Base-by-base conservation (phyloP, 2,888 invertebrate genomes). In the Bhutanitis thaidina region DNA sequence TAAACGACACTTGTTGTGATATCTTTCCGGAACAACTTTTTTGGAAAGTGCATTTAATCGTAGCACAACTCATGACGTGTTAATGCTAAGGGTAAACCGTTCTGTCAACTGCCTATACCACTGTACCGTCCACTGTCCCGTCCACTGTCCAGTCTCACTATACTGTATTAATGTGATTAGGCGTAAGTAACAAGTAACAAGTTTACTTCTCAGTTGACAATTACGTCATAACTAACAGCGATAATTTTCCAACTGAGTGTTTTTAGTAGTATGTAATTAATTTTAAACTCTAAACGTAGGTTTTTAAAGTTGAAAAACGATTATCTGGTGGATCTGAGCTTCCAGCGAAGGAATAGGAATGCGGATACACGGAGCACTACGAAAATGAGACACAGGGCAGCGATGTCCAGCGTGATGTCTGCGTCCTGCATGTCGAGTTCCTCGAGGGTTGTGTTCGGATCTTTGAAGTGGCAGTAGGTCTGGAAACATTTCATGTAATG, bases 271-370 rank as follows among this genome's bases (percentile, higher is more conserved):
- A n/a, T 34, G 34, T 38, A 34, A 39, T 34, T 8, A 15, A 44
- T 7, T 37, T 37, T 43, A 43, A 10, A 32, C 20, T 35, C 32
- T 43, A 43, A 46, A 7, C 20, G 20, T 7, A 37, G 4, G 16
- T 15, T 20, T 3, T 48, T 53, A 64, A 52, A 52, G 36, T 44
- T 8, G 15, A 47, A 25, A 35, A 46, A 54, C 12, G 59, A 67
- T 90, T 94, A 96, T 90, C 94, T 93, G 51, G 94, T 93, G 53
- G 94, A 92, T 75, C 94, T 94, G 52, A 96, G 91, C 71, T 97
- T 97, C 96, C 96, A 96, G 61, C 95, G 93, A 36, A 97, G 91
- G 90, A 97, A 96, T 51, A 96, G 83, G 88, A 94, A 97, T 7
- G 96, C 96, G 4, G 95, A 92, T 59, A 96, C 90, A 77, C 96